Conservation (phyloP, 2,888 invertebrate species). For the Diaperis boleti region DNA sequence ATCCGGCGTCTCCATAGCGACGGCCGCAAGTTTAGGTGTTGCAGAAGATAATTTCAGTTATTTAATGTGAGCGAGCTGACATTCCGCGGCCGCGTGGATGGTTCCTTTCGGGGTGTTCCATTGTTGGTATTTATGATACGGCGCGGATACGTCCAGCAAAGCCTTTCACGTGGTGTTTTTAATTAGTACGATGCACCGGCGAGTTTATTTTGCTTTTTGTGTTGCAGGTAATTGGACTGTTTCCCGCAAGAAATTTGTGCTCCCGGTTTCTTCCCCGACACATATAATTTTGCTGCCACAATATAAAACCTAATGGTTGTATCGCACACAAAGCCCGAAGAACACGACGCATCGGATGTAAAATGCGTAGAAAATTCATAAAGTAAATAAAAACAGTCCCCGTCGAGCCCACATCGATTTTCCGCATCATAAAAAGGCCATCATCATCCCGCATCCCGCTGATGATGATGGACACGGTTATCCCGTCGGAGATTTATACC, state of each 20-base stretch:
- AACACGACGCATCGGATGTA: no score
- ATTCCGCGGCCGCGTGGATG: constrained; percentile 27
- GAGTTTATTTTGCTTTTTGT: no score
- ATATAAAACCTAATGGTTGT: no score
- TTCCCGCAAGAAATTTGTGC: no score
- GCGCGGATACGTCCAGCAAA: background rate
- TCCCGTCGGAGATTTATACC: constrained; percentile 48
- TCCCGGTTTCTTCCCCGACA: no score
- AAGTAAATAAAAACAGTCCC: no score
- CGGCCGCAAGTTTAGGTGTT: constrained; percentile 39
- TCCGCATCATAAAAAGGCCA: constrained; percentile 3
- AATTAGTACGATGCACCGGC: no score
- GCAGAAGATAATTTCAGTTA: constrained; percentile 36
- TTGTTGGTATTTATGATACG: background rate
- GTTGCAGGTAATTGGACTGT: no score
- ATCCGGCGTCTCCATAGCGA: constrained; percentile 35
- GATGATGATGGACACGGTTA: constrained; percentile 9
- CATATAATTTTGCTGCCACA: no score
- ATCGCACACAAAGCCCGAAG: no score
- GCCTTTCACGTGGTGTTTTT: constrained; percentile 2
- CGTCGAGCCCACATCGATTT: background rate
- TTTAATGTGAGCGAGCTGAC: constrained; percentile 36
- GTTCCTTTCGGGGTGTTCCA: constrained; percentile 2
- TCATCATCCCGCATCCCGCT: background rate
- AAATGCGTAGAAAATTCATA: no score